Evolutionary conservation across 2,888 invertebrate genomes (phyloP), one percentile per base, ranked within the genome.

Genomic region (Piscicola geometra): DNA sequence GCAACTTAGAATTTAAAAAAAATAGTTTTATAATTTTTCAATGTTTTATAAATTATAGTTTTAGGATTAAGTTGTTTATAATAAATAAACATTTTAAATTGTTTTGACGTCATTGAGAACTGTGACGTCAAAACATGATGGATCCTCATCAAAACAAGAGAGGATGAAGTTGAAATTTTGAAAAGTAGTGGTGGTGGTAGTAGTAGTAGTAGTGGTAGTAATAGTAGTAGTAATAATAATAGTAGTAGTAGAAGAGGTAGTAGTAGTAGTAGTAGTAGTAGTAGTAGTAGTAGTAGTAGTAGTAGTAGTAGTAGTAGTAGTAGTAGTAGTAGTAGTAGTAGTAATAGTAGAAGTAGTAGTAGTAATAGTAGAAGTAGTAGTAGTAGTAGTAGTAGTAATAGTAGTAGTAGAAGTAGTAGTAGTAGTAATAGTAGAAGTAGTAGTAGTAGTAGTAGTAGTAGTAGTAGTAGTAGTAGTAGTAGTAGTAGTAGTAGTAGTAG

Each of bases 351-450:
- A 9, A 41, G 9, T 41, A 41, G 9, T 41, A 41, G 9, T 41
- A 41, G 9, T 41, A 41, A 5, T 41, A 41, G 9, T 41, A 41
- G 9, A 9, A 41, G 9, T 41, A 41, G 9, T 41, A 41, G 9
- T 41, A 41, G 9, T 41, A 41, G 9, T 41, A 41, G 9, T 41
- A 41, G 9, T 41, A 41, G 9, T 41, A 41, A 5, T 41, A 41
- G 9, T 41, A 41, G 9, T 41, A 41, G 9, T 41, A 41, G 9
- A 9, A 41, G 9, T 41, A 41, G 9, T 41, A 41, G 9, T 41
- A 71, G 12, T 71, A 71, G 66, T 71, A 71, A 64, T 71, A 71
- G 66, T 71, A 47, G 80, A 21, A 80, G 12, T 71, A 71, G 66
- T 71, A 71, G 66, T 71, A 71, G 66, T 71, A 71, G 66, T 71